Conservation (phyloP, 2,797 vertebrate species). For the Gila robusta region DNA sequence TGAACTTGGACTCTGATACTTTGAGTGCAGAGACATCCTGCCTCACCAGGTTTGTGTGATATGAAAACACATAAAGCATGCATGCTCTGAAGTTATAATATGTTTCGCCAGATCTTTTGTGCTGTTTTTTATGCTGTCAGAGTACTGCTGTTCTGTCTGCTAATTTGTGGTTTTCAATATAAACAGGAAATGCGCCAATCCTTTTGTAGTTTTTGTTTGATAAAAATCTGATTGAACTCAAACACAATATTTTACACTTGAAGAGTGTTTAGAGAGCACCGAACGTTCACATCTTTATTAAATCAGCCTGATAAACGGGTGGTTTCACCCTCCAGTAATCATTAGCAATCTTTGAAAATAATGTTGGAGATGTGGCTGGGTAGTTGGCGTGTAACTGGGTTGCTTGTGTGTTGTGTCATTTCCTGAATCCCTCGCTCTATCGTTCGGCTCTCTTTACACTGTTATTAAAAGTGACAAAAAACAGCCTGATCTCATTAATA, state of each 20-base stretch:
- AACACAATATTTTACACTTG: constrained; percentile 38
- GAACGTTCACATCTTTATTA: constrained; percentile 20
- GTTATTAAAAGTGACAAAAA: constrained; percentile 1
- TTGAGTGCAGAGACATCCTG: constrained; percentile 49
- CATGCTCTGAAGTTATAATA: constrained; percentile 66
- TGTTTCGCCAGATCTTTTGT: constrained; percentile 65
- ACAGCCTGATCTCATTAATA: not conserved
- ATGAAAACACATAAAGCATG: constrained; percentile 65
- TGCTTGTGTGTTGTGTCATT: not conserved
- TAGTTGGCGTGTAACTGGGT: not conserved
- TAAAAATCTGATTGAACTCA: constrained; percentile 45
- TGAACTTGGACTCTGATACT: constrained; percentile 47
- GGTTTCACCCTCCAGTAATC: constrained; percentile 25
- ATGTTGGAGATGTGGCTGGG: not conserved
- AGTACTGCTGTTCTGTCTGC: constrained; percentile 26
- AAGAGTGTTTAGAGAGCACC: constrained; percentile 29
- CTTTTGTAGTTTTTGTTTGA: constrained; percentile 12
- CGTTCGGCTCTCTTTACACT: not conserved
- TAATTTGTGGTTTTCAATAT: constrained; percentile 59
- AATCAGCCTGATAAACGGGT: constrained; percentile 21
- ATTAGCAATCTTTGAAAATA: constrained; percentile 23
- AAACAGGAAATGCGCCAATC: constrained; percentile 33
- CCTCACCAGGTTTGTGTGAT: constrained; percentile 49
- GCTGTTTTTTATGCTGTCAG: constrained; percentile 52
- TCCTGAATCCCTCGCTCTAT: constrained; percentile 1